Evolutionary conservation across 2,888 invertebrate genomes (phyloP).

Genomic region (Drosophila anceps): DNA sequence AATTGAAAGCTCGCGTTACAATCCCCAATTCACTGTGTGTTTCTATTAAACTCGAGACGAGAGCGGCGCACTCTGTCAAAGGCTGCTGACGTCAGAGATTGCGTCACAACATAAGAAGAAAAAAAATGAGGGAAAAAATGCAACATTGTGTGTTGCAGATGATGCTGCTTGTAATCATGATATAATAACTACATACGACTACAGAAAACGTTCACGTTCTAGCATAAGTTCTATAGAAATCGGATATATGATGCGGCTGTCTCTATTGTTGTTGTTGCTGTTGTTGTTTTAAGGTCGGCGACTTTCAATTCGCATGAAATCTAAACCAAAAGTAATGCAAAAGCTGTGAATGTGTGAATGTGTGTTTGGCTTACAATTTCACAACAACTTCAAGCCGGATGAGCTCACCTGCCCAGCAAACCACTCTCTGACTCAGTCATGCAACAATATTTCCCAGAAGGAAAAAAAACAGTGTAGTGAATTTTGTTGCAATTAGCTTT

Average conservation of each 20-base stretch:
- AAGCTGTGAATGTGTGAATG: conserved; percentile 10
- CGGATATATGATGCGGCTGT: conserved; percentile 44
- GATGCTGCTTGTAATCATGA: conserved; percentile 21
- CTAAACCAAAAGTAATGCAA: conserved; percentile 29
- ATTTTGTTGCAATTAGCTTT: conserved; percentile 66
- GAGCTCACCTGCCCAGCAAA: conserved; percentile 45
- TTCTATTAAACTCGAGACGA: conserved; percentile 26
- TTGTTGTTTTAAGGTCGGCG: conserved; percentile 45
- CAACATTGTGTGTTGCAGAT: conserved; percentile 23
- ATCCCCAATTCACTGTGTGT: conserved; percentile 20
- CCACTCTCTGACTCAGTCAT: conserved; percentile 65
- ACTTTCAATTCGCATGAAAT: conserved; percentile 62
- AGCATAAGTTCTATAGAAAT: conserved; percentile 41
- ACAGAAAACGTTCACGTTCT: conserved; percentile 10
- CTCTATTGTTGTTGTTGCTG: not conserved
- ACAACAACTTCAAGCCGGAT: conserved; percentile 25
- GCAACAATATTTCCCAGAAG: conserved; percentile 64
- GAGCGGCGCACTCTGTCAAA: conserved; percentile 16
- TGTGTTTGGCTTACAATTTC: conserved; percentile 28
- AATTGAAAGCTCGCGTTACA: conserved; percentile 2
- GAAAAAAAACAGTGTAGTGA: conserved; percentile 4
- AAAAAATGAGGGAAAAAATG: conserved; percentile 2
- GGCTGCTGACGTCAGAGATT: conserved; percentile 50
- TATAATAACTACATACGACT: not conserved
- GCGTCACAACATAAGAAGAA: conserved; percentile 32